Conservation (phyloP, 53 echinoderm and acorn worm species). For the Mesocentrotus franciscanus region DNA sequence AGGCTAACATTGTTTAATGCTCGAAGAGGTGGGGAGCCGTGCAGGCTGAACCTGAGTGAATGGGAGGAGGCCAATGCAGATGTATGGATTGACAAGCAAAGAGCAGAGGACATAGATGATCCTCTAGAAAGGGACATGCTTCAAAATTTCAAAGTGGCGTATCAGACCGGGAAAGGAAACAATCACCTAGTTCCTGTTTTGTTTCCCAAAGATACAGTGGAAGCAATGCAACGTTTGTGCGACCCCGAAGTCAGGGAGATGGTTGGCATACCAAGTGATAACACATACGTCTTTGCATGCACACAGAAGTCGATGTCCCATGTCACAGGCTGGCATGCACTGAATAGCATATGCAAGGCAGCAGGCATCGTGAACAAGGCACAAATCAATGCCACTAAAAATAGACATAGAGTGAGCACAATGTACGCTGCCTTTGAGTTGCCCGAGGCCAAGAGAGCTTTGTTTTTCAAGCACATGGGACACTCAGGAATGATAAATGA, state of each 20-base stretch:
- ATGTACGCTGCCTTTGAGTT: not conserved
- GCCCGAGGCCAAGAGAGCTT: not conserved
- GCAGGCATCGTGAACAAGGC: not conserved
- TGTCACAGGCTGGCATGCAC: not conserved
- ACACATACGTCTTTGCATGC: not conserved
- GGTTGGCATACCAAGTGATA: not conserved
- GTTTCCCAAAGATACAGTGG: not conserved
- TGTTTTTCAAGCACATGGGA: not conserved
- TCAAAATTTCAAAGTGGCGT: not conserved
- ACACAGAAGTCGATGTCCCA: not conserved
- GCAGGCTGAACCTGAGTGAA: not conserved
- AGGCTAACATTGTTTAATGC: not conserved
- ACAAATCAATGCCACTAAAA: not conserved
- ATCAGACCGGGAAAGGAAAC: not conserved
- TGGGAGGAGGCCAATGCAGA: not conserved
- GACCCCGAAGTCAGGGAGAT: not conserved
- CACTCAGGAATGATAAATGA: not conserved
- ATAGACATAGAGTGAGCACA: not conserved
- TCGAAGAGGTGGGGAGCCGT: not conserved
- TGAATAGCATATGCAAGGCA: not conserved
- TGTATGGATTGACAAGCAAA: not conserved
- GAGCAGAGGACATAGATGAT: not conserved
- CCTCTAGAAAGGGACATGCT: not conserved
- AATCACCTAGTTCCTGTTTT: constrained; percentile 40
- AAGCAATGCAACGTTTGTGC: not conserved